Percentiles rank a stretch among this genome's conserved stretches.
Evolutionary conservation across 2,888 invertebrate species (phyloP).

Genomic region (Drosophila prolongata): DNA sequence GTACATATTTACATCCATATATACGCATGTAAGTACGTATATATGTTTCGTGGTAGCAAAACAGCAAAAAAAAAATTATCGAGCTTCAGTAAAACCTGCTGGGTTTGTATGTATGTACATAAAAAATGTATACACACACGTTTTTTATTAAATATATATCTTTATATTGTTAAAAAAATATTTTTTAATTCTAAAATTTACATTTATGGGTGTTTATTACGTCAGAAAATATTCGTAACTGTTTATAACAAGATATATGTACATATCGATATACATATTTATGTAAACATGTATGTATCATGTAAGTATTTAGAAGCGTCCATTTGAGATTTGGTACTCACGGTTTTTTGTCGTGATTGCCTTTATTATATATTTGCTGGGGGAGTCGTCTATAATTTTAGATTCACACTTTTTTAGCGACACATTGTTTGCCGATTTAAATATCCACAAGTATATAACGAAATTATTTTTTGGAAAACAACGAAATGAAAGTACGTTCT

Average conservation of each 20-base stretch:
- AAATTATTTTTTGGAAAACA: slow-evolving; percentile 15
- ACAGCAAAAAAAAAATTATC: slow-evolving; percentile 1
- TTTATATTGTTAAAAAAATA: neutral
- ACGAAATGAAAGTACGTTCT: slow-evolving; percentile 24
- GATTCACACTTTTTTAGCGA: neutral
- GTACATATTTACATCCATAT: neutral
- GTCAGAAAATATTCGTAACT: slow-evolving; percentile 6
- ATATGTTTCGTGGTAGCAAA: neutral
- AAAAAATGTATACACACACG: slow-evolving; percentile 2
- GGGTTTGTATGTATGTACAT: neutral
- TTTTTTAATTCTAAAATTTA: neutral
- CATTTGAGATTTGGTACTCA: slow-evolving; percentile 16
- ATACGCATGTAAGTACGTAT: slow-evolving; percentile 3
- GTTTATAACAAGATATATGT: slow-evolving; percentile 6
- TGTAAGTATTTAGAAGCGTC: slow-evolving; percentile 11
- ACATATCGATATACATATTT: slow-evolving; percentile 15
- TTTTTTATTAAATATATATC: neutral
- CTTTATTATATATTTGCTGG: too few species aligned
- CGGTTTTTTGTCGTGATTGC: slow-evolving; percentile 9
- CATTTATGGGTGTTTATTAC: neutral
- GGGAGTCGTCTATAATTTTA: neutral
- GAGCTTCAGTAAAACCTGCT: slow-evolving; percentile 2
- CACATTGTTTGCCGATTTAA: slow-evolving; percentile 1
- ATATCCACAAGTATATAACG: neutral
- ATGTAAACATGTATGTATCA: neutral